A percentile compares a stretch with the other conserved stretches of the same genome.
Evolutionary conservation across 2,113 vertebrate species (phyloP).

Genomic region (Helogale parvula): DNA sequence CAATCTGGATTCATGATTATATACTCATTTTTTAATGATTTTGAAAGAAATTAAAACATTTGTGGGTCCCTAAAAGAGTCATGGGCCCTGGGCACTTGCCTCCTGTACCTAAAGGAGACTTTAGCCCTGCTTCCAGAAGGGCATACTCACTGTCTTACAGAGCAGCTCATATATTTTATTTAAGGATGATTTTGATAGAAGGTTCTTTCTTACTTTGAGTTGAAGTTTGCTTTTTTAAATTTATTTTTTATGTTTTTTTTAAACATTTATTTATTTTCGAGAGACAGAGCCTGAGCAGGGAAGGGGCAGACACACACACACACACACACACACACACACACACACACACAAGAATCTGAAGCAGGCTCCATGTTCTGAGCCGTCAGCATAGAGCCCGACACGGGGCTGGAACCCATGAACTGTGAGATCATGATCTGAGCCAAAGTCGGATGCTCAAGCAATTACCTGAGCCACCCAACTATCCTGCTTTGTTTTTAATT

Average conservation of each 20-base stretch:
- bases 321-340: no score
- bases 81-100: neutral
- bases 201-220: constrained; percentile 8
- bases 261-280: no score
- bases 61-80: neutral
- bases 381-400: no score
- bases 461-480: no score
- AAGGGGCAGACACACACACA: no score
- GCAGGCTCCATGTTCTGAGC: no score
- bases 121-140: neutral
- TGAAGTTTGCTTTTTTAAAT: neutral
- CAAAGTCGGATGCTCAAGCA: no score
- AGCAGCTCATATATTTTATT: neutral
- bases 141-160: neutral
- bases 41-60: constrained; percentile 39
- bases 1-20: neutral
- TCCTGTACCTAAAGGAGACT: neutral
- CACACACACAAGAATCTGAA: no score
- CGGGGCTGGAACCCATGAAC: no score
- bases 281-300: no score
- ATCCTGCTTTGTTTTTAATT: neutral
- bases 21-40: constrained; percentile 33
- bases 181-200: neutral
- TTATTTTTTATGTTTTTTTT: neutral
- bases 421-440: no score